Base-by-base conservation (phyloP, 2,888 invertebrate genomes). In the Lordiphosa fenestrarum region DNA sequence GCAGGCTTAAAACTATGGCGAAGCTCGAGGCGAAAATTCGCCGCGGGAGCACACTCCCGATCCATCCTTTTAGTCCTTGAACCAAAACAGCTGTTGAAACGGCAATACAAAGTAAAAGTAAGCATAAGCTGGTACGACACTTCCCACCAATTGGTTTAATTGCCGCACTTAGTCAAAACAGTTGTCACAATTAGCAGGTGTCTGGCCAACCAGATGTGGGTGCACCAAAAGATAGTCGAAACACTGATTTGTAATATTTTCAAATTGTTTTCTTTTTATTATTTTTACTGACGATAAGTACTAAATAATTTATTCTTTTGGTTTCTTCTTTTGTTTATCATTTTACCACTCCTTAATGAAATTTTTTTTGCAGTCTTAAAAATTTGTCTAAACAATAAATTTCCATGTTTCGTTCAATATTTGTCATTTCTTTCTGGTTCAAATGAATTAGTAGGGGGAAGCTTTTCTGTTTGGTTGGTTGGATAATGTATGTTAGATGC, bases 291-390 rank as follows among this genome's bases (percentile, higher is more conserved):
- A 73, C 66, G 68, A 73, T 84, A 70, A 78, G 72, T 85, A 84
- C 81, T 86, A 86, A 82, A 80, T 80, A 75, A 75, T 78, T 12
- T 44, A 13, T 19, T 19, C 12, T 49, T 23, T 30, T 52, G 61
- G 33, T 25, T 58, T 54, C 66, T 71, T 54, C 66, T 68, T 54
- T 67, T 71, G 53, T 67, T 67, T 69, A 53, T 62, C 70, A 70
- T 74, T 72, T 71, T 74, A 42, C 56, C 44, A 13, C 60, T 62
- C 65, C 54, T 60, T 80, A 86, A 83, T 87, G 84, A 84, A 88
- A 87, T 83, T 84, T 73, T 85, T 50, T 76, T 88, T 86, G 88
- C 88, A 88, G 88, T 88, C 88, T 88, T 88, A 82, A 86, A 88
- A 87, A 86, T 86, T 88, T 85, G 81, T 86, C 85, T 87, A 87